A percentile compares a stretch with the other conserved stretches of the same genome.
These are phyloP conservation scores for Xenotilapia longispinis DNA, from an alignment of 2,113 vertebrate species.

Conservation along the genomic window DNA sequence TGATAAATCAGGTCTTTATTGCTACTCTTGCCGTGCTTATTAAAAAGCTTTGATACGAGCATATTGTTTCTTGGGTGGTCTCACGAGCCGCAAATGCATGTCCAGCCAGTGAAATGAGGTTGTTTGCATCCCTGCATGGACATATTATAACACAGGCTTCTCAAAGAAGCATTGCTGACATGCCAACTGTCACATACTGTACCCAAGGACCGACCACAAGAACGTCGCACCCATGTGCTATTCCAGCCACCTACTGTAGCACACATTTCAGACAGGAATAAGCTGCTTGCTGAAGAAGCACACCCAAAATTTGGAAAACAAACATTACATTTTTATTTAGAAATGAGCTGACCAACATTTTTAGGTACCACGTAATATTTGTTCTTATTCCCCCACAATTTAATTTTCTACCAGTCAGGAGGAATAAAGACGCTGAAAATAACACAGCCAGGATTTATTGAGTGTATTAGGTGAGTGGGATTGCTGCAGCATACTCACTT, in stretches of 20 bases:
- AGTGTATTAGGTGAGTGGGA: neutral
- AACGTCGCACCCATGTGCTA: slow-evolving; percentile 49
- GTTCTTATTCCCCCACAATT: neutral
- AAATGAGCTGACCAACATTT: slow-evolving; percentile 1
- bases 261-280: neutral
- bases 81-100: neutral
- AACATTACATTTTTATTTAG: slow-evolving; percentile 31
- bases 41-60: neutral
- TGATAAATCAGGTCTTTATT: neutral
- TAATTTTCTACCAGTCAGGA: slow-evolving; percentile 1
- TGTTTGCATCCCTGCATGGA: slow-evolving; percentile 47
- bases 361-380: neutral
- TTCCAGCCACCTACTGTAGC: slow-evolving; percentile 36
- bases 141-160: slow-evolving; percentile 33
- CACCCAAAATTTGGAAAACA: slow-evolving; percentile 27
- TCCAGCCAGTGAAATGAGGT: slow-evolving; percentile 31
- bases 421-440: slow-evolving; percentile 28
- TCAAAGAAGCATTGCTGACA: slow-evolving; percentile 38
- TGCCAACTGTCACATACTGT: slow-evolving; percentile 56
- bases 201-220: slow-evolving; percentile 40
- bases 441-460: neutral
- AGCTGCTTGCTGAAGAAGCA: slow-evolving; percentile 10
- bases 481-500: neutral
- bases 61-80: slow-evolving; percentile 45
- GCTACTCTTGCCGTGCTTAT: neutral